Evolutionary conservation across 2,797 vertebrate species (phyloP), one percentile per base, ranked within the genome.

Genomic region (Basileuterus tristriatus): DNA sequence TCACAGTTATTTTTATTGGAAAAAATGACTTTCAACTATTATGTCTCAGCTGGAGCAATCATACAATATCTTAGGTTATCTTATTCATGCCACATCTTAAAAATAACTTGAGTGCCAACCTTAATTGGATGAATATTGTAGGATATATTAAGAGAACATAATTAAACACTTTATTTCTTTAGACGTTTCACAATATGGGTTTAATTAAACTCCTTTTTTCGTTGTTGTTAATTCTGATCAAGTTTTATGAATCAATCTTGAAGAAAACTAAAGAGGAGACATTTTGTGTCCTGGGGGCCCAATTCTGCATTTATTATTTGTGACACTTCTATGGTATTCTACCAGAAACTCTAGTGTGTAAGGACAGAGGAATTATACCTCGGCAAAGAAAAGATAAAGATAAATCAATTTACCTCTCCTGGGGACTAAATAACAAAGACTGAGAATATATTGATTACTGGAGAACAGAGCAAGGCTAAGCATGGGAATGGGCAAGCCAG

Each of bases 1-100:
- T 95, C 50, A n/a, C 39, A 79, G 59, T 92, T 96, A 91, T 70
- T 95, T 96, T 94, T 86, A 88, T 65, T 93, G 92, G 83, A 83
- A 96, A 96, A 91, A 90, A 95, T 91, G 1, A 65, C 93, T 96
- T 94, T 86, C 89, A 75, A 90, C 76, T 83, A 63, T 76, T 91
- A 81, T 69, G 72, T 82, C 87, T 94, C 91, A 92, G 94, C 62
- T 90, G 65, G 82, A 94, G 72, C 69, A 95, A 81, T 90, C 82
- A n/a, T 81, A 87, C 37, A 41, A 52, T 89, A 93, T 83, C 69
- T 90, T 63, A 67, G 44, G 44, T 86, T 94, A 75, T 76, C 46
- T 92, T 89, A 92, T 63, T 95, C 92, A 89, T 83, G 60, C 56
- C 34, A 41, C 59, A 52, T 81, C 77, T 92, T 93, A 88, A 94